These are phyloP conservation scores for Trachelus iudaicus DNA, from an alignment of 2,888 invertebrate genomes.

Conservation along the genomic window DNA sequence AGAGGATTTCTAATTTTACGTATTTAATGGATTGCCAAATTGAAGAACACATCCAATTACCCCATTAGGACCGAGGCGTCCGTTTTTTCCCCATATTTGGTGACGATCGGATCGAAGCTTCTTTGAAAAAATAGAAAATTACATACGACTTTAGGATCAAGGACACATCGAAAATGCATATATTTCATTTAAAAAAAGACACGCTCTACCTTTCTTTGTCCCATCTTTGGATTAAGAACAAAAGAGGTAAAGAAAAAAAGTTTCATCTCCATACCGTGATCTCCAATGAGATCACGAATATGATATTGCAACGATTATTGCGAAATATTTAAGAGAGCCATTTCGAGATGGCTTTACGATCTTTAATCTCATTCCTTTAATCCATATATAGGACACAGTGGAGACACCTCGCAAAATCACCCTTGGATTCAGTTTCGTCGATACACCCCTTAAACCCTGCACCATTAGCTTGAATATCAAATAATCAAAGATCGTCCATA, in stretches of 20 bases:
- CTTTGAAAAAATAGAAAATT: too few species aligned
- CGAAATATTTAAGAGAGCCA: background rate
- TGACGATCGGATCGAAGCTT: too few species aligned
- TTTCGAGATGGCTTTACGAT: background rate
- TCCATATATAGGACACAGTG: background rate
- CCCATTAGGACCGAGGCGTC: too few species aligned
- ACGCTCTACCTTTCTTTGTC: background rate
- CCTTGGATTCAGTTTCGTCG: background rate
- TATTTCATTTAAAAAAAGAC: too few species aligned
- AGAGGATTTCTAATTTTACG: background rate
- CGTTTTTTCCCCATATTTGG: too few species aligned
- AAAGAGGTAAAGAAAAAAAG: background rate
- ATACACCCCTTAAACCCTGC: background rate
- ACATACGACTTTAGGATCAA: too few species aligned
- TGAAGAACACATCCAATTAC: background rate
- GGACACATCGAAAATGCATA: too few species aligned
- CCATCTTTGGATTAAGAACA: background rate
- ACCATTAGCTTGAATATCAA: background rate
- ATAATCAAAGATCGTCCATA: background rate
- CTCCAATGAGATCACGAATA: background rate
- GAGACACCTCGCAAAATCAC: background rate
- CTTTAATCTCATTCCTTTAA: background rate
- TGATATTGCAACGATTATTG: background rate
- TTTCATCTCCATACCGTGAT: background rate
- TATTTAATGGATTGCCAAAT: background rate